Conservation (phyloP, 2,797 vertebrate species). For the Helicolenus hilgendorfi region DNA sequence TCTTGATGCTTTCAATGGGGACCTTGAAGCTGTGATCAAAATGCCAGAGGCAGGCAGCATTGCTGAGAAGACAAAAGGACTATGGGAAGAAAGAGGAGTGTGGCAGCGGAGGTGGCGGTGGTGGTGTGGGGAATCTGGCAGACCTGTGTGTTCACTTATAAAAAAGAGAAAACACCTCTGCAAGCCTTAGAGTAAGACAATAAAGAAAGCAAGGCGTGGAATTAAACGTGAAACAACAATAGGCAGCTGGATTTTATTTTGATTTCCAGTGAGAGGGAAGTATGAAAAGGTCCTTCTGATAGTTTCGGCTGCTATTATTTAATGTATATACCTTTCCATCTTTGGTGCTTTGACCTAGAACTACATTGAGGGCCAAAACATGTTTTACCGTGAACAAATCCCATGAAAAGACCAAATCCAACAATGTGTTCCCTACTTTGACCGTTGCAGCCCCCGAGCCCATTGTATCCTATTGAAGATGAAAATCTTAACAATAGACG, state of each 20-base stretch:
- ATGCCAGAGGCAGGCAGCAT: conserved; percentile 31
- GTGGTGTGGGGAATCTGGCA: neutral
- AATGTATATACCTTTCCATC: neutral
- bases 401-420: neutral
- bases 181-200: conserved; percentile 11
- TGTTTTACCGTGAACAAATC: neutral
- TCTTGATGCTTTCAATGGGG: conserved; percentile 17
- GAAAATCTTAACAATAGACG: neutral
- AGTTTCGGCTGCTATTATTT: neutral
- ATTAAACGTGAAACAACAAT: conserved; percentile 20
- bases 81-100: neutral
- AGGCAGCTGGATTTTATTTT: neutral
- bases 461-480: neutral
- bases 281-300: conserved; percentile 3
- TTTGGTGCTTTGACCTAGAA: neutral
- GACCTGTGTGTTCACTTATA: conserved; percentile 8
- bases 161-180: conserved; percentile 8
- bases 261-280: conserved; percentile 44
- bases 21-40: conserved; percentile 60
- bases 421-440: neutral
- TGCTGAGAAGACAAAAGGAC: conserved; percentile 49
- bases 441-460: neutral
- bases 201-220: neutral
- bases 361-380: neutral
- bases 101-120: neutral